Percentiles rank a stretch among this genome's conserved stretches.
Evolutionary conservation across 2,888 invertebrate species (phyloP).

Genomic region (Eilema sororculum): DNA sequence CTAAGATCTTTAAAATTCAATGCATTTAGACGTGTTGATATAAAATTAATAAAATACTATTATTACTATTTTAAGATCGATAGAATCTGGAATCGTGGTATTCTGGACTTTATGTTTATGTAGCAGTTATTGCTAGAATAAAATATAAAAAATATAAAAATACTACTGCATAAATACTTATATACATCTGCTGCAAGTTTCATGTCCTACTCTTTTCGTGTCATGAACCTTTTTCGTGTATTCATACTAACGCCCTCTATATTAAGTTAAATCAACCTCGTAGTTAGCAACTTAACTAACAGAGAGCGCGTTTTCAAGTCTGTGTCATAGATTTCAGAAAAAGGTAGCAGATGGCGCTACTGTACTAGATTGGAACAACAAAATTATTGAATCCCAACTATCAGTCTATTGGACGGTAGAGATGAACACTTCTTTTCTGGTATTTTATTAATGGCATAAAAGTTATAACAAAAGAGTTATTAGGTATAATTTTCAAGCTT

Average conservation of each 20-base stretch:
- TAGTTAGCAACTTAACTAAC: not conserved
- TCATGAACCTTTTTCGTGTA: too few relatives aligned
- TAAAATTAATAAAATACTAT: too few relatives aligned
- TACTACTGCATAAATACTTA: not conserved
- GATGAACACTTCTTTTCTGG: too few relatives aligned
- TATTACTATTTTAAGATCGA: not conserved
- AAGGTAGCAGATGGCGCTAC: conserved; percentile 16
- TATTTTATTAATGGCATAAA: too few relatives aligned
- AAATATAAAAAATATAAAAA: not conserved
- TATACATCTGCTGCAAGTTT: not conserved
- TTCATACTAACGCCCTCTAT: conserved; percentile 12
- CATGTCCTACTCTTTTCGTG: not conserved
- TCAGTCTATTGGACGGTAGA: too few relatives aligned
- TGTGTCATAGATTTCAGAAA: not conserved
- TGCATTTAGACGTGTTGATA: too few relatives aligned
- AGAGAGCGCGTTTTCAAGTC: not conserved
- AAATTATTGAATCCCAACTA: not conserved
- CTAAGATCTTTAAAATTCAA: too few relatives aligned
- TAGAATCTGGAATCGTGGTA: not conserved
- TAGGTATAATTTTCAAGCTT: too few relatives aligned
- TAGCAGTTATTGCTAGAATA: too few relatives aligned
- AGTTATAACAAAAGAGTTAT: too few relatives aligned
- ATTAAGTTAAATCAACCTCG: not conserved
- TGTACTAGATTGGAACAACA: not conserved
- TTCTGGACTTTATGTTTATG: too few relatives aligned